These are phyloP conservation scores for Amazona guildingii DNA, from an alignment of 2,113 vertebrate species.

Conservation along the genomic window DNA sequence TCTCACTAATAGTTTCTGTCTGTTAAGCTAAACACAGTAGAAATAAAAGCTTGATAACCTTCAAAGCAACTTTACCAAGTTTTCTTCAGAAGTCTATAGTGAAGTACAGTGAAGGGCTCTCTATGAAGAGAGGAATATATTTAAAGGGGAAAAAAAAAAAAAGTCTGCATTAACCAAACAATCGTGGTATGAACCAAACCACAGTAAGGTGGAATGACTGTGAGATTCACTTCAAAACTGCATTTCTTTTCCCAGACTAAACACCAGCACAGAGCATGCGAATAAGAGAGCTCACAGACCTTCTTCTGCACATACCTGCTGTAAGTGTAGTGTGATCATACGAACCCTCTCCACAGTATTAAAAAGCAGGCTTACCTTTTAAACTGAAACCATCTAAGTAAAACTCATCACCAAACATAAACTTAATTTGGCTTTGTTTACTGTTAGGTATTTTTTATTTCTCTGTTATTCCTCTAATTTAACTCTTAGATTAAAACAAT, in stretches of 20 bases:
- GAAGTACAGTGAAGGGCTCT: background rate
- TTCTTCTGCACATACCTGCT: background rate
- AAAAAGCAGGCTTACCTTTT: background rate
- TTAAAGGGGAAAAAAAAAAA: background rate
- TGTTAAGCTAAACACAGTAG: background rate
- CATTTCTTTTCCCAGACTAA: background rate
- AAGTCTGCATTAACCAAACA: accelerated
- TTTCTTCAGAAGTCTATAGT: background rate
- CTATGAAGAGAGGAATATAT: background rate
- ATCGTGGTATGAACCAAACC: background rate
- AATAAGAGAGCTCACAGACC: background rate
- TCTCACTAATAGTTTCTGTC: background rate
- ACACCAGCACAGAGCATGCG: background rate
- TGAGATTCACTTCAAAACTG: background rate
- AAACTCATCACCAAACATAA: background rate
- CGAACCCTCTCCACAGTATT: background rate
- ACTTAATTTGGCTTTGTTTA: background rate
- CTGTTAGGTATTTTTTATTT: background rate
- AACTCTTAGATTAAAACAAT: background rate
- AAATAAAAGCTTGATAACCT: background rate
- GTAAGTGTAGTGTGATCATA: background rate
- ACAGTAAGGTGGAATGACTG: background rate
- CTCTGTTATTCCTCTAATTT: background rate
- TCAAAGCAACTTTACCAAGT: background rate
- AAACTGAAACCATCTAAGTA: background rate